A percentile compares a stretch with the other conserved stretches of the same genome.
Conservation (phyloP, 2,113 vertebrate genomes). For the Xenus cinereus region DNA sequence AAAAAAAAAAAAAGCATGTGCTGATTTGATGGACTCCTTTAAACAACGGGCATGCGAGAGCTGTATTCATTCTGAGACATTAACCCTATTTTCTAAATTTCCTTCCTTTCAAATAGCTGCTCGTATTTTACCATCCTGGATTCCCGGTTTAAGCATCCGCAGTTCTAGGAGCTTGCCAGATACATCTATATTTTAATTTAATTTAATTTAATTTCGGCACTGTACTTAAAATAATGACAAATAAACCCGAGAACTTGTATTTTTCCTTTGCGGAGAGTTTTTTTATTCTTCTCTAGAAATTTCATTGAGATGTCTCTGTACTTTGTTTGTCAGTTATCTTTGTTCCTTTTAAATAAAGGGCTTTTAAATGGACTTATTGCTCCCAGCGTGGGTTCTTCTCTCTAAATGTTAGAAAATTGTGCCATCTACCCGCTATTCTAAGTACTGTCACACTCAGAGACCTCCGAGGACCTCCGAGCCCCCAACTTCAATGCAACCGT, state of each 20-base stretch:
- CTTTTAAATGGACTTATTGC: slow-evolving; percentile 87
- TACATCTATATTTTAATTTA: slow-evolving; percentile 18
- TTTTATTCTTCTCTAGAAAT: slow-evolving; percentile 75
- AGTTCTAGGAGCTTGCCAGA: background rate
- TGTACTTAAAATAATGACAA: slow-evolving; percentile 52
- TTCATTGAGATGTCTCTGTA: slow-evolving; percentile 85
- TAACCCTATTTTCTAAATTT: slow-evolving; percentile 60
- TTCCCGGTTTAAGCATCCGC: background rate
- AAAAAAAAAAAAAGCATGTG: background rate
- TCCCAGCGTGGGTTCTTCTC: slow-evolving; percentile 81
- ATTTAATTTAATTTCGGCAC: slow-evolving; percentile 63
- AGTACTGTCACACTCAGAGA: slow-evolving; percentile 94
- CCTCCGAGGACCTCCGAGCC: slow-evolving; percentile 85
- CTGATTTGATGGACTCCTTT: slow-evolving; percentile 59
- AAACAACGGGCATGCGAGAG: slow-evolving; percentile 28
- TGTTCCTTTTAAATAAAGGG: slow-evolving; percentile 88
- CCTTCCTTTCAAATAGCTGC: slow-evolving; percentile 30
- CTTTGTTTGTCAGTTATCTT: slow-evolving; percentile 85
- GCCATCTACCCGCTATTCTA: slow-evolving; percentile 98
- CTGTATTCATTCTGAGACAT: slow-evolving; percentile 43
- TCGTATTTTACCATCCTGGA: slow-evolving; percentile 10
- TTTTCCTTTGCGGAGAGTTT: slow-evolving; percentile 70
- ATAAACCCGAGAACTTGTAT: slow-evolving; percentile 60
- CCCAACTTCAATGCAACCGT: slow-evolving; percentile 80
- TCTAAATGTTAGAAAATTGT: slow-evolving; percentile 99